Conservation (phyloP, 2,888 invertebrate genomes). For the Agonopterix alstromeriana region DNA sequence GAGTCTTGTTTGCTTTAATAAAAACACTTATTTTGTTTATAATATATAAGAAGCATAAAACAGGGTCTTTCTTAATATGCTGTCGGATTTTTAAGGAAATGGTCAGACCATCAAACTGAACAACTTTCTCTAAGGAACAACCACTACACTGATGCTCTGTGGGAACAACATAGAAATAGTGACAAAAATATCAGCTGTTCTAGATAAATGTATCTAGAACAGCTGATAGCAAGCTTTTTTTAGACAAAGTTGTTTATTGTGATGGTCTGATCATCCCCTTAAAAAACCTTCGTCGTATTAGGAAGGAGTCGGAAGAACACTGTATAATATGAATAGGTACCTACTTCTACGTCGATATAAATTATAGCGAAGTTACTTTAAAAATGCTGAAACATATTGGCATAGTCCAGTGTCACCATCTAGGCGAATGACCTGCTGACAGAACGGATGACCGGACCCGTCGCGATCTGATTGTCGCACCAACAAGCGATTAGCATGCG, state of each 20-base stretch:
- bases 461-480: conserved; percentile 70
- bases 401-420: conserved; percentile 32
- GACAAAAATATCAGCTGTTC: too few species aligned
- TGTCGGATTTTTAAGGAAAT: not conserved
- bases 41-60: not conserved
- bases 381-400: not conserved
- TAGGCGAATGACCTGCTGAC: conserved; percentile 56
- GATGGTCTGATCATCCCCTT: too few species aligned
- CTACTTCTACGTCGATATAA: not conserved
- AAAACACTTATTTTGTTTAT: not conserved
- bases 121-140: too few species aligned
- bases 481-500: conserved; percentile 72
- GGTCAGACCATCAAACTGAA: too few species aligned
- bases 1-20: conserved; percentile 1
- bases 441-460: conserved; percentile 62
- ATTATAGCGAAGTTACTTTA: not conserved
- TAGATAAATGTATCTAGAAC: too few species aligned
- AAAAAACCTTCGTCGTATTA: too few species aligned
- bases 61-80: not conserved
- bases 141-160: too few species aligned
- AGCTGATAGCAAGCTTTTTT: too few species aligned
- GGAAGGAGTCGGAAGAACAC: too few species aligned
- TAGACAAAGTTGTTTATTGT: too few species aligned
- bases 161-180: too few species aligned
- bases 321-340: too few species aligned